phyloP scores from a whole-genome alignment of 2,888 invertebrate species.

The Cerceris ruficornis region DNA sequence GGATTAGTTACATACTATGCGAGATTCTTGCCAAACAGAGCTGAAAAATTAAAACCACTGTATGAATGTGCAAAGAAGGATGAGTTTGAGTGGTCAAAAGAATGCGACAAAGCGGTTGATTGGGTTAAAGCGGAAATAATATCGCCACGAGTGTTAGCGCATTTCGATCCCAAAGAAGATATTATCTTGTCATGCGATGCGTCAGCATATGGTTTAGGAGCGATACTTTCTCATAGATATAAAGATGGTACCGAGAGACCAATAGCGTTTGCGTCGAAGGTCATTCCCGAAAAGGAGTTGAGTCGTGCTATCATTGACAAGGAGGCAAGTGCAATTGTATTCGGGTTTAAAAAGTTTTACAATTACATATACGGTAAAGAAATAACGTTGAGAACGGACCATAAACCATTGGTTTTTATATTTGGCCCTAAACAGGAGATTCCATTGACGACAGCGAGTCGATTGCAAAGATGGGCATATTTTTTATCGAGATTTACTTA shows the following conservation, averaged over 20 bases:
- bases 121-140: slow-evolving; percentile 52
- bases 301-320: slow-evolving; percentile 51
- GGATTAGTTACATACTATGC: slow-evolving; percentile 74
- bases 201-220: slow-evolving; percentile 10
- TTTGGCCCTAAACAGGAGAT: slow-evolving; percentile 39
- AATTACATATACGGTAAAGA: slow-evolving; percentile 37
- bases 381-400: slow-evolving; percentile 46
- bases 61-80: slow-evolving; percentile 48
- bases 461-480: slow-evolving; percentile 50
- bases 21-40: slow-evolving; percentile 69
- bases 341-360: slow-evolving; percentile 47
- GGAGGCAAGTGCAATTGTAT: slow-evolving; percentile 49
- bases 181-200: slow-evolving; percentile 43
- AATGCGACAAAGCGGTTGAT: slow-evolving; percentile 25
- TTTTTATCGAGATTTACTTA: slow-evolving; percentile 49
- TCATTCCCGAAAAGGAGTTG: slow-evolving; percentile 33
- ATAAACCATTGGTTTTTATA: slow-evolving; percentile 46
- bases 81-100: slow-evolving; percentile 61
- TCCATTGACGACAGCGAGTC: slow-evolving; percentile 26
- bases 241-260: slow-evolving; percentile 21
- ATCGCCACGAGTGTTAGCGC: slow-evolving; percentile 41
- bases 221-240: slow-evolving; percentile 34
- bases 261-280: slow-evolving; percentile 28
- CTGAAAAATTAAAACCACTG: slow-evolving; percentile 63
- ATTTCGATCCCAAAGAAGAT: slow-evolving; percentile 33